These are phyloP conservation scores for Austrofundulus limnaeus DNA, from an alignment of 2,113 vertebrate species.

Conservation along the genomic window DNA sequence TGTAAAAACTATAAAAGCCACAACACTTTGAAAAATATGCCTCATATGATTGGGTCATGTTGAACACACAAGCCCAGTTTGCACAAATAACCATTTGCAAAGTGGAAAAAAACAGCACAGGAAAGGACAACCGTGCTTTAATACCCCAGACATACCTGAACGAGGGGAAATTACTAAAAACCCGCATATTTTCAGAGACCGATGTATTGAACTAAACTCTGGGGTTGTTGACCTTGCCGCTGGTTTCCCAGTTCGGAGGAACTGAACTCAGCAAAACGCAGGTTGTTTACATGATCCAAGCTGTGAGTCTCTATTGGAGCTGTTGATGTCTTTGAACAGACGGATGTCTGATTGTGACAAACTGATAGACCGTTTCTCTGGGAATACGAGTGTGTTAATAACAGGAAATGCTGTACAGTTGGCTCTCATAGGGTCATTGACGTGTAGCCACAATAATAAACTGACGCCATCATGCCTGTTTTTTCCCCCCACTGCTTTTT, in stretches of 20 bases:
- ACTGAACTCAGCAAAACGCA: conserved; percentile 80
- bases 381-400: conserved; percentile 80
- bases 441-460: conserved; percentile 76
- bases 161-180: conserved; percentile 45
- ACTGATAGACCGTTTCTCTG: conserved; percentile 78
- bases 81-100: conserved; percentile 32
- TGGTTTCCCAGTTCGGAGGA: conserved; percentile 70
- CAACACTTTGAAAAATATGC: neutral
- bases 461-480: conserved; percentile 59
- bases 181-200: conserved; percentile 44
- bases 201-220: conserved; percentile 67
- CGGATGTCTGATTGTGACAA: conserved; percentile 79
- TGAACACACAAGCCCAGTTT: conserved; percentile 13
- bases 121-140: conserved; percentile 54
- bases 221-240: conserved; percentile 66
- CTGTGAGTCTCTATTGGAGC: conserved; percentile 63
- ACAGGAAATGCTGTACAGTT: conserved; percentile 81
- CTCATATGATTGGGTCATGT: conserved; percentile 1
- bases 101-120: conserved; percentile 55
- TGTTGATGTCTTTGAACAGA: conserved; percentile 79
- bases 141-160: conserved; percentile 58
- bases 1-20: conserved; percentile 1
- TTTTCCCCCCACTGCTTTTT: conserved; percentile 38
- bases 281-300: conserved; percentile 73
- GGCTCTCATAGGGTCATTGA: conserved; percentile 77